Conservation (phyloP, 2,113 vertebrate genomes). For the human (Homo sapiens) region DNA sequence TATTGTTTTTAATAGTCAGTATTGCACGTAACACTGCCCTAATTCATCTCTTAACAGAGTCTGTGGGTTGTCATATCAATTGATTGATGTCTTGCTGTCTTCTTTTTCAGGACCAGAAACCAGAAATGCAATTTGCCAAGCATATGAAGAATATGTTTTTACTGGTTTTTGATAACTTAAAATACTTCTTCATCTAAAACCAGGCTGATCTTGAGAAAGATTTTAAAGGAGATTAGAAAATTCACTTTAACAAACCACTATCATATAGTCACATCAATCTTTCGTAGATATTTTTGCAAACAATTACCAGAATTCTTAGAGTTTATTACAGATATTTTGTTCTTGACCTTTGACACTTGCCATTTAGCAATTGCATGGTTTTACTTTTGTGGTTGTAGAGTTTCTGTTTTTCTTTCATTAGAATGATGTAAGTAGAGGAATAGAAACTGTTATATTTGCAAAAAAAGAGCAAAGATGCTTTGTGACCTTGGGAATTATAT, state of each 20-base stretch:
- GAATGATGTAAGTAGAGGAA: not conserved
- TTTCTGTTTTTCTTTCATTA: not conserved
- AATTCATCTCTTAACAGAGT: not conserved
- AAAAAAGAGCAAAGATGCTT: conserved; percentile 45
- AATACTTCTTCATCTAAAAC: not conserved
- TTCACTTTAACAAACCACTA: not conserved
- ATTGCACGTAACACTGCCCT: not conserved
- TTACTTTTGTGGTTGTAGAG: not conserved
- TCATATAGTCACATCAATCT: not conserved
- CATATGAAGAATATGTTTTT: not conserved
- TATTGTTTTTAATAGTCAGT: not conserved
- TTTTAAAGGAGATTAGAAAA: conserved; percentile 36
- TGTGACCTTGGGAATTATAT: conserved; percentile 28
- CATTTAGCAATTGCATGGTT: not conserved
- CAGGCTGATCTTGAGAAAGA: not conserved
- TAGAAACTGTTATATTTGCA: not conserved
- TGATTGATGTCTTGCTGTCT: not conserved
- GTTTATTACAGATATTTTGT: not conserved
- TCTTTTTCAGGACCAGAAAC: conserved; percentile 19
- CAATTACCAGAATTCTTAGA: not conserved
- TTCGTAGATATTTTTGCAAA: not conserved
- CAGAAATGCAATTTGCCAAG: conserved; percentile 33
- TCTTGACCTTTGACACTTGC: conserved; percentile 1
- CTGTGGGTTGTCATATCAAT: not conserved
- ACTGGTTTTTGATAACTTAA: not conserved